Evolutionary conservation across 2,888 invertebrate genomes (phyloP).

Genomic region (Ophioninae sp.): DNA sequence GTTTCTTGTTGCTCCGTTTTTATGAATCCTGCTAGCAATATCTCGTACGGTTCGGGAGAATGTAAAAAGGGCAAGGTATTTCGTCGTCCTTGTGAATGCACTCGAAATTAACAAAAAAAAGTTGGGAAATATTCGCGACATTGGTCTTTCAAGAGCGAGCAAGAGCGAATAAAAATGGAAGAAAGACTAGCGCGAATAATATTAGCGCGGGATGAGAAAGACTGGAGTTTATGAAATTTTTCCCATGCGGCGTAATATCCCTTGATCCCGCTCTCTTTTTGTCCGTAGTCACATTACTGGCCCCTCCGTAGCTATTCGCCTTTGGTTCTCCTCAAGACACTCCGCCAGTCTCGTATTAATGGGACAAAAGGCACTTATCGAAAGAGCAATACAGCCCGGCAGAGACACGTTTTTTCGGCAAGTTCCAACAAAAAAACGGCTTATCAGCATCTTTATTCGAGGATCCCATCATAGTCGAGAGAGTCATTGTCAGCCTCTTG

Average conservation of each 20-base stretch:
- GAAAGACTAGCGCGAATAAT: not conserved
- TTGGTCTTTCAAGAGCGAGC: slow-evolving; percentile 16
- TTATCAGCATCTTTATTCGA: not conserved
- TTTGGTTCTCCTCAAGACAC: slow-evolving; percentile 9
- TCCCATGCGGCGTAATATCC: slow-evolving; percentile 45
- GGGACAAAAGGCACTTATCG: slow-evolving; percentile 21
- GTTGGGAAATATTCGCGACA: slow-evolving; percentile 58
- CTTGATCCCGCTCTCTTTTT: slow-evolving; percentile 41
- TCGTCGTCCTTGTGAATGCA: slow-evolving; percentile 52
- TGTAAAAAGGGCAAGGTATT: slow-evolving; percentile 55
- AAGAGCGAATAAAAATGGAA: not conserved
- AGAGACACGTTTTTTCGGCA: not conserved
- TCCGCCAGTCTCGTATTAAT: not conserved
- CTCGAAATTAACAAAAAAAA: slow-evolving; percentile 49
- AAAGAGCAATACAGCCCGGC: slow-evolving; percentile 14
- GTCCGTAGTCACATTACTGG: slow-evolving; percentile 31
- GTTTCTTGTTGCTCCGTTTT: slow-evolving; percentile 19
- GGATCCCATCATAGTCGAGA: not conserved
- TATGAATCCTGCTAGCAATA: slow-evolving; percentile 24
- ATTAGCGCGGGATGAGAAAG: slow-evolving; percentile 11
- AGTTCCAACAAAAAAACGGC: not conserved
- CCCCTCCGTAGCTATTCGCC: not conserved
- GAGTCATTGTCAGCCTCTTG: not conserved
- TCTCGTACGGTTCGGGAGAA: slow-evolving; percentile 17
- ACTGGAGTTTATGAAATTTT: slow-evolving; percentile 60